Percentiles rank a stretch among this genome's conserved stretches.
Evolutionary conservation across 2,113 vertebrate genomes (phyloP).

Genomic region (Oxygymnocypris stewartii): DNA sequence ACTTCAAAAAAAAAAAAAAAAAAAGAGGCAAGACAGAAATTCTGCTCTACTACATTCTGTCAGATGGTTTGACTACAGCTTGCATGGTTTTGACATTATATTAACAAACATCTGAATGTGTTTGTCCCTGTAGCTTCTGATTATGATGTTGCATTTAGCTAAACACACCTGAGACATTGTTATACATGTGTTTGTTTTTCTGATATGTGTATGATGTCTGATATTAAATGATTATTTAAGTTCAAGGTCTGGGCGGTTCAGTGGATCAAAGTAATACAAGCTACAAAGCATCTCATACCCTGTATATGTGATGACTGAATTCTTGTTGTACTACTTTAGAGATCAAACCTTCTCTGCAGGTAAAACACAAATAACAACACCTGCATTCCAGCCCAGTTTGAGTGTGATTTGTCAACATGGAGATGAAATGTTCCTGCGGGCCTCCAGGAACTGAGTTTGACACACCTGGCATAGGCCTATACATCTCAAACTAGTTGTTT

Average conservation of each 20-base stretch:
- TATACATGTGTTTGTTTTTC: neutral
- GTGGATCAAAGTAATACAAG: neutral
- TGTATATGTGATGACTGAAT: neutral
- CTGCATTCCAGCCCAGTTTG: neutral
- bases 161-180: neutral
- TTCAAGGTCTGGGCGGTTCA: neutral
- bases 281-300: neutral
- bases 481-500: no score
- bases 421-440: neutral
- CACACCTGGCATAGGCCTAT: no score
- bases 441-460: no score
- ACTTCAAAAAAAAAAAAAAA: neutral
- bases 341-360: constrained; percentile 2
- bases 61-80: constrained; percentile 5
- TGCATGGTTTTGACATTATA: constrained; percentile 22
- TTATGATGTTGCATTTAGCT: neutral
- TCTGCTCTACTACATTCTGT: neutral
- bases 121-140: neutral
- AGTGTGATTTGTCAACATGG: neutral
- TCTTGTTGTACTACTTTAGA: neutral
- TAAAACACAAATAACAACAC: constrained; percentile 5
- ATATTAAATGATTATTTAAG: neutral
- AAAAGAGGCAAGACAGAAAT: neutral
- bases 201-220: neutral
- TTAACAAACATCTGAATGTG: constrained; percentile 3